Evolutionary conservation across 2,113 vertebrate species (phyloP).

Genomic region (Myrmophylax atrothorax): DNA sequence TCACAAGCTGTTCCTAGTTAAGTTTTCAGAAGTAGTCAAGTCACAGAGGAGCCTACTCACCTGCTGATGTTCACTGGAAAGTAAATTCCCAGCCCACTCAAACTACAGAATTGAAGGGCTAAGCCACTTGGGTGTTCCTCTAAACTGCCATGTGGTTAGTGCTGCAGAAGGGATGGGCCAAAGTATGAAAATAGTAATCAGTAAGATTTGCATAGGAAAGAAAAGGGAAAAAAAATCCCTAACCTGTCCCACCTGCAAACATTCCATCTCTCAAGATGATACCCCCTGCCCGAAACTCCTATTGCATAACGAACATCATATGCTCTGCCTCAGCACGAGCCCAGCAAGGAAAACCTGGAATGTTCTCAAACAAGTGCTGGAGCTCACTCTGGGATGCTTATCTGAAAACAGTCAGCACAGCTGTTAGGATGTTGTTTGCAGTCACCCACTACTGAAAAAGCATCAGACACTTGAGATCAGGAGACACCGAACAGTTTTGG

Average conservation of each 20-base stretch:
- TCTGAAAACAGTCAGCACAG: background rate
- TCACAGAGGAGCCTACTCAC: background rate
- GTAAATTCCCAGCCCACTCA: background rate
- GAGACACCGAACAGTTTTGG: background rate
- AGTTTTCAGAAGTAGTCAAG: background rate
- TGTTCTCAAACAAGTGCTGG: background rate
- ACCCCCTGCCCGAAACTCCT: background rate
- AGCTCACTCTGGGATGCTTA: background rate
- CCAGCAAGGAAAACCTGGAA: background rate
- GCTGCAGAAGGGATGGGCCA: background rate
- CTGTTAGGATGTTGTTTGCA: background rate
- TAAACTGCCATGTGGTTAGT: background rate
- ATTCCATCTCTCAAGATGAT: background rate
- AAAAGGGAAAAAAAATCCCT: background rate
- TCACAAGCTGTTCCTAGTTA: background rate
- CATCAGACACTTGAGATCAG: background rate
- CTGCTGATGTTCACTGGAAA: background rate
- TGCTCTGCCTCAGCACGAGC: rapidly evolving
- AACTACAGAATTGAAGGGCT: background rate
- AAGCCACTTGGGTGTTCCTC: background rate
- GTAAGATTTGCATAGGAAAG: background rate
- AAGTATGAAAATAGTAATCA: conserved; percentile 40
- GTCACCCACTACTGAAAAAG: background rate
- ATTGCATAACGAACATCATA: background rate
- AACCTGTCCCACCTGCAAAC: conserved; percentile 28